Conservation (phyloP, 2,888 invertebrate species). For the Teleogryllus oceanicus region DNA sequence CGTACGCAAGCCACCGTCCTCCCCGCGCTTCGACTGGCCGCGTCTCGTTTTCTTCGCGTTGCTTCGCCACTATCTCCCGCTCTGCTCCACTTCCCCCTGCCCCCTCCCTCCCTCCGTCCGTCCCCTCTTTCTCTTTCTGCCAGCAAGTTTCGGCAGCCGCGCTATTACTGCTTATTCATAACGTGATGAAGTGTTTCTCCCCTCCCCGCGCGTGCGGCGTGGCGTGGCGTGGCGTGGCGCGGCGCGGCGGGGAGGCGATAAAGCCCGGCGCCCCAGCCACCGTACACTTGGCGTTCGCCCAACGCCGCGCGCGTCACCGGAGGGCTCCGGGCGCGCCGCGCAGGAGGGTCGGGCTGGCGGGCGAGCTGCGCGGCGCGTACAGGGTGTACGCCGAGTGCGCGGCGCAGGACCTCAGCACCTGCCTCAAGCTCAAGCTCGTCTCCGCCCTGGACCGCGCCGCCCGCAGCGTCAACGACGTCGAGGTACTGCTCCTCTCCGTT, state of each 20-base stretch:
- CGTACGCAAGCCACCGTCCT: background rate
- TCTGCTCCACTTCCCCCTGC: background rate
- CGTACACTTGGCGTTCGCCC: no score
- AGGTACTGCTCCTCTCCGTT: constrained; percentile 49
- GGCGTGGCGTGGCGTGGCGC: background rate
- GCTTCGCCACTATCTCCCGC: background rate
- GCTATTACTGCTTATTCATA: constrained; percentile 19
- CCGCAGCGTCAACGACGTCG: constrained; percentile 58
- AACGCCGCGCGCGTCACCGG: no score
- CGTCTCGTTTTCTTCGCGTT: background rate
- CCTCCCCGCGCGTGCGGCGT: background rate
- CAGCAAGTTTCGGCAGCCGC: background rate
- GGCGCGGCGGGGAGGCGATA: background rate
- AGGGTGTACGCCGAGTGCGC: constrained; percentile 77
- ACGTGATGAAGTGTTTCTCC: background rate
- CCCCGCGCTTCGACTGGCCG: background rate
- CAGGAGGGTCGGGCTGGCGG: constrained; percentile 47
- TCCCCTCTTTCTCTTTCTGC: background rate
- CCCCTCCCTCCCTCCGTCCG: background rate
- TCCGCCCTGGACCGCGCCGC: constrained; percentile 71
- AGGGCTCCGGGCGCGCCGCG: constrained; percentile 34
- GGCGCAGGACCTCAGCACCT: constrained; percentile 61
- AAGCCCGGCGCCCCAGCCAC: no score
- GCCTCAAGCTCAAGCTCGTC: constrained; percentile 75
- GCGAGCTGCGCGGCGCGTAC: constrained; percentile 69